Base-by-base conservation (phyloP, 2,797 vertebrate species). In the Phataginus tricuspis region DNA sequence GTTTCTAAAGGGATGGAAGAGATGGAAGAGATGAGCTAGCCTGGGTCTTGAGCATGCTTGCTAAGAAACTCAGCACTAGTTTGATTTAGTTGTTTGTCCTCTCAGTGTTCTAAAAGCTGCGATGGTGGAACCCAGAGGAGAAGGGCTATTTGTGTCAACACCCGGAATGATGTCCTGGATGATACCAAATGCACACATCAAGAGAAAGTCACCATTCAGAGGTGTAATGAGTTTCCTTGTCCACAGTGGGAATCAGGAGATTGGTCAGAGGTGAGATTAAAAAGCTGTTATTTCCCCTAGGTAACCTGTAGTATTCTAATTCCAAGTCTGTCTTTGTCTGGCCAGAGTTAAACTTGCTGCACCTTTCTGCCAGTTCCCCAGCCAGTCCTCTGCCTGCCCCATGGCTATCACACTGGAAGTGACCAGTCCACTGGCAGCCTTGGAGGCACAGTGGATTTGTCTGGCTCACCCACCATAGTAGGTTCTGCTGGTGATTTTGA, bases 91-190 rank as follows among this genome's bases (percentile, higher is more conserved):
- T 25, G 95, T 51, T 97, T 53, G 64, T 95, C 37, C 63, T 66
- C 34, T 0, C 97, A 99, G 99, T 99, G 99, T 98, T 99, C 99
- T 59, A 99, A 99, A 97, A 99, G 99, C 98, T 99, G 99, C 0
- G 99, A 99, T 0, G 99, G 99, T 7, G 99, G 99, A 78, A 99
- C 98, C 2, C 99, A 99, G 77, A 99, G 98, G 53, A 99, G 99
- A 90, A 98, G 98, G 85, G 99, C 99, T 13, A 98, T 99, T 97
- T 99, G 99, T 25, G 99, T 99, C 87, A 99, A 99, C 97, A 98
- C 99, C 55, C 98, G 98, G 51, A 99, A 99, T 0, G 98, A 98
- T 0, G 98, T 99, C 2, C 98, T 99, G 15, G 99, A 99, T 0
- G 99, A 99, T 80, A 99, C 98, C 98, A 99, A 99, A 97, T 99